A percentile compares a stretch with the other conserved stretches of the same genome.
phyloP scores from a whole-genome alignment of 2,888 invertebrate genomes.

The Xylophagus ater region DNA sequence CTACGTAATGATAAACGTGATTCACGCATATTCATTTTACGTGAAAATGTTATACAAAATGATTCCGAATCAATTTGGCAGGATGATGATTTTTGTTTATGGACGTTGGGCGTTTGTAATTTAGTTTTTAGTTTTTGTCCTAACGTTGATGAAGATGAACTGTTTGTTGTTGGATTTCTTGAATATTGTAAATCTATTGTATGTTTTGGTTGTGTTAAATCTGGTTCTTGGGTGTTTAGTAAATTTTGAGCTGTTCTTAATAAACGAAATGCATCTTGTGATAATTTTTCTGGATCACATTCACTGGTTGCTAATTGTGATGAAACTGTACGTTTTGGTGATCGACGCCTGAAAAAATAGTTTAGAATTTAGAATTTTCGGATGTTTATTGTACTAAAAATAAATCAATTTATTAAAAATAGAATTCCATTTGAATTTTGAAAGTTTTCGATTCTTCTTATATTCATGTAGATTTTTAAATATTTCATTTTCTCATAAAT shows the following conservation, averaged over 20 bases:
- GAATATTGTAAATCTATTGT: constrained; percentile 14
- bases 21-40: constrained; percentile 34
- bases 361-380: no score
- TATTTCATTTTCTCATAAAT: no score
- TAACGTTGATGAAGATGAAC: neutral
- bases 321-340: constrained; percentile 15
- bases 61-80: constrained; percentile 12
- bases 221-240: constrained; percentile 51
- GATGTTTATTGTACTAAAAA: no score
- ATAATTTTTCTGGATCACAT: constrained; percentile 49
- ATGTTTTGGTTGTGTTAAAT: constrained; percentile 34
- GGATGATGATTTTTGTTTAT: constrained; percentile 4
- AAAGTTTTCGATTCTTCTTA: no score
- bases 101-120: neutral
- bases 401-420: no score
- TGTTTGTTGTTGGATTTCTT: no score
- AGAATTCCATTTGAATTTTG: no score
- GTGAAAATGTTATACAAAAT: constrained; percentile 25
- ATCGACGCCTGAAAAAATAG: constrained; percentile 16
- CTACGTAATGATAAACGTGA: constrained; percentile 37
- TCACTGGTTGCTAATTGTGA: constrained; percentile 31
- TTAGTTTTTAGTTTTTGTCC: neutral
- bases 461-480: no score
- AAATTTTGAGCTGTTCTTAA: constrained; percentile 54
- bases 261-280: constrained; percentile 54